Evolutionary conservation across 2,113 vertebrate species (phyloP), one percentile per base, ranked within the genome.

Genomic region (Sylvia atricapilla): DNA sequence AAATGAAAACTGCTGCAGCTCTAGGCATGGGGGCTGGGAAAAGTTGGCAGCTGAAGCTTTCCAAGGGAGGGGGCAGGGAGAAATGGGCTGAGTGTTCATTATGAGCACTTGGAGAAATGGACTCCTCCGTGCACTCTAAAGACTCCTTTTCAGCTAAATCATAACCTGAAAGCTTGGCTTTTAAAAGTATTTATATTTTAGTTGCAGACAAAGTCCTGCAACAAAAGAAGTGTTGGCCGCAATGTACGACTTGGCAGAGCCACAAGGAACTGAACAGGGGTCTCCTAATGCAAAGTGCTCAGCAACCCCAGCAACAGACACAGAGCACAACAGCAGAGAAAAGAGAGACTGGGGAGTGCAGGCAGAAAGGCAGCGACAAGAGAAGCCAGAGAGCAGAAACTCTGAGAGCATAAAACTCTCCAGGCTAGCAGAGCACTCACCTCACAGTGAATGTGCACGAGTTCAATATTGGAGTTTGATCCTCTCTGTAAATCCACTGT

Each of bases 1-100:
- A 87, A 87, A 84, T 50, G 52, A 93, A 94, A 95, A 81, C 89
- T 81, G 69, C 81, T 92, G 89, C 82, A 2, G 15, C 59, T 77
- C 35, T 15, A 58, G 47, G 52, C 47, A 44, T 24, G 30, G 53
- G 63, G 77, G 72, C 73, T 87, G 64, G 63, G 59, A 77, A 84
- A 77, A 93, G 15, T 18, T 87, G 82, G 49, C 82, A 92, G 68
- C 81, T 72, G 25, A 31, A 86, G 39, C 64, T 84, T 89, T 89
- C 59, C 35, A 80, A 77, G 30, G 63, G 44, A 91, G 31, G 60
- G 11, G 46, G 56, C 43, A 82, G 80, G 72, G 67, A 89, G 58
- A 15, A 76, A 80, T 53, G 8, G 80, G 35, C 37, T 58, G 24
- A 72, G 22, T 21, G n/a, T 76, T 89, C 44, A 31, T 84, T 72